Evolutionary conservation across 1,140 invertebrate species (phyloP), one percentile per base, ranked within the genome.

Genomic region (Nomia melanderi): DNA sequence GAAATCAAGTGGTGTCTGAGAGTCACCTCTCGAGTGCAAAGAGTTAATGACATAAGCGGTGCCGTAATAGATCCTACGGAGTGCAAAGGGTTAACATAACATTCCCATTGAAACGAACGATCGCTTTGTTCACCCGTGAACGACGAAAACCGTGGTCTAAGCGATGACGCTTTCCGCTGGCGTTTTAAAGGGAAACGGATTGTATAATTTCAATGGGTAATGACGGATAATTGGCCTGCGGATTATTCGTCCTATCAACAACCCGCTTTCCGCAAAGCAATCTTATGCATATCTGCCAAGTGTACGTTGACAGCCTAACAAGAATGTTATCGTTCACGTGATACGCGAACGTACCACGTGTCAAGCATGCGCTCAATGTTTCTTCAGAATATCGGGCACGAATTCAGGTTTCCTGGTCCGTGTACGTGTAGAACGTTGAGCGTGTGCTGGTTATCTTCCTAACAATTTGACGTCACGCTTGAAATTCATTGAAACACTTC

Each of bases 271-370:
- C 20, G 27, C 11, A 27, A 57, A 57, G 27, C 17, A 25, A 36
- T 75, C 67, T 50, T 9, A n/a, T 11, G 4, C 3, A 14, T 57
- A 67, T 47, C 64, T 44, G 50, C 25, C 2, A n/a, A 65, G 25
- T 33, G 27, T 33, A n/a, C 33, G 3, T 14, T 31, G 25, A 31
- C 14, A 36, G 20, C 12, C 14, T 29, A 41, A 56, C 23, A 25
- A 44, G 14, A 25, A 44, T 5, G 23, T 76, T 76, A 76, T 76
- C 73, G 47, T 50, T 14, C 11, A 29, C 31, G 39, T 69, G 64
- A 76, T 59, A 47, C 36, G 44, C 39, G 6, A 9, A 12, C 6
- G 1, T 2, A n/a, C 36, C 72, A 75, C 53, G 72, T 75, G 64
- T 4, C 14, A 14, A 44, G 36, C 63, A 75, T 47, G 47, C 50